These are phyloP conservation scores for Charadrius vociferus DNA, from an alignment of 2,113 vertebrate species.

Conservation along the genomic window DNA sequence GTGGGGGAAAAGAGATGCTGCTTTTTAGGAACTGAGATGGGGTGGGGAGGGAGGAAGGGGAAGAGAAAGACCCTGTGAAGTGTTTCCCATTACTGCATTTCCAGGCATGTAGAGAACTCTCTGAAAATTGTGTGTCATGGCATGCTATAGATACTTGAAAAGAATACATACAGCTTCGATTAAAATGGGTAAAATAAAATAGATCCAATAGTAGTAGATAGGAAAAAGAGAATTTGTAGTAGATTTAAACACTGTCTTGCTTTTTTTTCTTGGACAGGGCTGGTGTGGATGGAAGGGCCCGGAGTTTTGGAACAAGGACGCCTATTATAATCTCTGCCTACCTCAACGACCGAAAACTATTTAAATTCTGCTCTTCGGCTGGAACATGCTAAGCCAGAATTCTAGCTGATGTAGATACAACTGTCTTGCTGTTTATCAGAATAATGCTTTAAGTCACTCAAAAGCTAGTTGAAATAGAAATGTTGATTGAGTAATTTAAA, in stretches of 20 bases:
- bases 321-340: slow-evolving; percentile 96
- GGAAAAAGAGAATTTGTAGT: neutral
- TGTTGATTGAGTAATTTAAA: neutral
- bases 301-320: slow-evolving; percentile 93
- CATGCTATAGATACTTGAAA: neutral
- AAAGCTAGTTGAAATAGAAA: neutral
- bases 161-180: neutral
- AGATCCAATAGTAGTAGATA: neutral
- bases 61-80: neutral
- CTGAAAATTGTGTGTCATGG: neutral
- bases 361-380: slow-evolving; percentile 55
- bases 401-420: neutral
- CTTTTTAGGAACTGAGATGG: neutral
- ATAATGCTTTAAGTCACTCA: neutral
- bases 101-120: neutral
- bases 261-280: slow-evolving; percentile 78
- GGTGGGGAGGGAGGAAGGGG: too few relatives aligned
- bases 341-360: slow-evolving; percentile 87
- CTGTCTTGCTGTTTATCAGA: neutral
- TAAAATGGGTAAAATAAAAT: neutral
- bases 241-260: neutral
- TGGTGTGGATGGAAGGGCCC: slow-evolving; percentile 97
- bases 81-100: neutral
- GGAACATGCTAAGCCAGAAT: neutral
- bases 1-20: neutral